phyloP scores from a whole-genome alignment of 2,888 invertebrate genomes.

The Stratiomys singularior region DNA sequence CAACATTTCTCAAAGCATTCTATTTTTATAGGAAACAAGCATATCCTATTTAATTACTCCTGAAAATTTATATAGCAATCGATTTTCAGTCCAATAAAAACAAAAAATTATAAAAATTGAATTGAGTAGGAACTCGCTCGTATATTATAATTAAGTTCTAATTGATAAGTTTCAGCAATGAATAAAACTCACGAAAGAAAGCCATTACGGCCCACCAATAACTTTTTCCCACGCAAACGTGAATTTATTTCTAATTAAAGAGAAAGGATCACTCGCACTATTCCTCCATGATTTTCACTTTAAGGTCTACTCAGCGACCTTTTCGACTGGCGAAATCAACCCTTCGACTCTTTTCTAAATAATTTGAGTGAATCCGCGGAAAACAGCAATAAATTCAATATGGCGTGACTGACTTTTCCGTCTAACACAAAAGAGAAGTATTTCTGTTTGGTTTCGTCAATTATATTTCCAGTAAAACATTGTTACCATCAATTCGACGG shows the following conservation, averaged over 20 bases:
- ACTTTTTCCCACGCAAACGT: slow-evolving; percentile 22
- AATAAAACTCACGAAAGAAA: background rate
- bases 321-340: too few species aligned
- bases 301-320: background rate
- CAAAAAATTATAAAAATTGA: too few species aligned
- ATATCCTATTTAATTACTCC: too few species aligned
- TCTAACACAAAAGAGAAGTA: background rate
- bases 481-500: too few species aligned
- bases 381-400: background rate
- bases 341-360: background rate
- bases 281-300: background rate
- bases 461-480: too few species aligned
- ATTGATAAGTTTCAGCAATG: background rate
- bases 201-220: slow-evolving; percentile 21
- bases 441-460: too few species aligned
- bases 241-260: slow-evolving; percentile 7
- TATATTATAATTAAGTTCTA: too few species aligned
- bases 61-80: too few species aligned
- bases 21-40: too few species aligned
- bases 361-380: background rate
- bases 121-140: too few species aligned
- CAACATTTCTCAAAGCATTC: too few species aligned
- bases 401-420: background rate
- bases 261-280: background rate
- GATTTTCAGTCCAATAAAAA: too few species aligned